Base-by-base conservation (phyloP, 23 tunicate species). In the Ascidia mentula region DNA sequence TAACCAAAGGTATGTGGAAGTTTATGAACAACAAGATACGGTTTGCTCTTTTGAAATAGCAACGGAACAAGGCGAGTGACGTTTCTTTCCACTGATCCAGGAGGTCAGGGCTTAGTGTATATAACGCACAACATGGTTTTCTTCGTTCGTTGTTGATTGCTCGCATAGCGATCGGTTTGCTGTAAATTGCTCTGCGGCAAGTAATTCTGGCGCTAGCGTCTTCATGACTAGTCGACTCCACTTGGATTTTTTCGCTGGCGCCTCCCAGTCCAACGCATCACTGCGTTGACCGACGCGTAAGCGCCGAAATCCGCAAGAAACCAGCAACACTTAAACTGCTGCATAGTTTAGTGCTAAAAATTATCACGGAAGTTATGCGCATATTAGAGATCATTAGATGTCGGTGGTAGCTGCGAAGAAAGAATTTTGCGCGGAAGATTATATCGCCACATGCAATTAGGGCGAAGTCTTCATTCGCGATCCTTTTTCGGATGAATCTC, bases 1-100 rank as follows among this genome's bases (percentile, higher is more conserved):
- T 77, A 34, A 38, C 77, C 36, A 77, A 72, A 0, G 88, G 88
- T 84, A 72, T 32, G 74, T 70, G 37, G 36, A 20, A 70, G 24
- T 70, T 2, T 32, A n/a, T n/a, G n/a, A n/a, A n/a, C n/a, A n/a
- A n/a, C n/a, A n/a, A n/a, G n/a, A n/a, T n/a, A n/a, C n/a, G n/a
- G n/a, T n/a, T n/a, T n/a, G n/a, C n/a, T n/a, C n/a, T n/a, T n/a
- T n/a, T n/a, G n/a, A n/a, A n/a, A n/a, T n/a, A n/a, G n/a, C n/a
- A n/a, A n/a, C n/a, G n/a, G n/a, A n/a, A n/a, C n/a, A n/a, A n/a
- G n/a, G n/a, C n/a, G n/a, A n/a, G n/a, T n/a, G n/a, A n/a, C n/a
- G n/a, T n/a, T n/a, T n/a, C n/a, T n/a, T n/a, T n/a, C n/a, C n/a
- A n/a, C n/a, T n/a, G n/a, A n/a, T n/a, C n/a, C n/a, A n/a, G n/a